phyloP scores from a whole-genome alignment of 2,888 invertebrate genomes.

The Marronus borbonicus region DNA sequence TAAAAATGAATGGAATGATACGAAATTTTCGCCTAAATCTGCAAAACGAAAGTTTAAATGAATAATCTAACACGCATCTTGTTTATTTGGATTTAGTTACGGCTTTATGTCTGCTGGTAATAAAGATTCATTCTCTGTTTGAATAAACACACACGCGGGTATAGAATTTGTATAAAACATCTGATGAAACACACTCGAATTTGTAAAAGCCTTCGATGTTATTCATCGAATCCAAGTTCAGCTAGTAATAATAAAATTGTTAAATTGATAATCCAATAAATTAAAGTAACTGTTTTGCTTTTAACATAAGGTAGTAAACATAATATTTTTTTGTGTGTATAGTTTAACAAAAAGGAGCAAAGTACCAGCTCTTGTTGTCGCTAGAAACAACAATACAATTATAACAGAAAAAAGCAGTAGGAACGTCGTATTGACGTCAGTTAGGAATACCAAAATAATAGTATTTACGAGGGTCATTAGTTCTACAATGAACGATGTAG shows the following conservation, averaged over 20 bases:
- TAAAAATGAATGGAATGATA: neutral
- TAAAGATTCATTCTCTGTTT: slow-evolving; percentile 17
- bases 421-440: slow-evolving; percentile 13
- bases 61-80: slow-evolving; percentile 24
- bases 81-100: slow-evolving; percentile 24
- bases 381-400: neutral
- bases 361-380: too few species aligned
- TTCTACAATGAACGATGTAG: slow-evolving; percentile 1
- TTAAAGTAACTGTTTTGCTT: slow-evolving; percentile 1
- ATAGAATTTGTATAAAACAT: slow-evolving; percentile 20
- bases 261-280: neutral
- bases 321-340: too few species aligned
- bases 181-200: slow-evolving; percentile 5
- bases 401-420: neutral
- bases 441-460: slow-evolving; percentile 6
- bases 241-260: neutral
- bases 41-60: slow-evolving; percentile 1
- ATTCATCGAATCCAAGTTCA: neutral
- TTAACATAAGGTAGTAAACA: neutral
- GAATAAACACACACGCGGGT: slow-evolving; percentile 24
- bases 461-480: neutral
- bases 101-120: slow-evolving; percentile 4
- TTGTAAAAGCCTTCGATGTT: slow-evolving; percentile 11
- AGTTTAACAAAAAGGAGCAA: too few species aligned
- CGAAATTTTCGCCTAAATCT: slow-evolving; percentile 20